These are phyloP conservation scores for Ophraella communa DNA, from an alignment of 2,888 invertebrate genomes.

Conservation along the genomic window DNA sequence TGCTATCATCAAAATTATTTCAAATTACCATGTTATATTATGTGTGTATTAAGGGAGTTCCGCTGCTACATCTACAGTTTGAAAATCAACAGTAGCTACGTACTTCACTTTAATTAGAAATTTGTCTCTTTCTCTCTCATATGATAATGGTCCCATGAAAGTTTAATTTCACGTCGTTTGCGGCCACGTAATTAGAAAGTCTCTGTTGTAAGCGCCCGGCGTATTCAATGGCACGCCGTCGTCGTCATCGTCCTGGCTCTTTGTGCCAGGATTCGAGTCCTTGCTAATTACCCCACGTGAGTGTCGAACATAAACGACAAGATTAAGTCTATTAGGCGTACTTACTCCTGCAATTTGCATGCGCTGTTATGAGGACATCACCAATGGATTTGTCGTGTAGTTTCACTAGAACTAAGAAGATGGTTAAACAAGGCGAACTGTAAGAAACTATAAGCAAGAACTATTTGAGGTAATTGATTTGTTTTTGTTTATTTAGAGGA, in stretches of 20 bases:
- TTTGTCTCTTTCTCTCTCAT: conserved; percentile 60
- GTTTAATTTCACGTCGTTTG: conserved; percentile 61
- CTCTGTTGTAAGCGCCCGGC: conserved; percentile 58
- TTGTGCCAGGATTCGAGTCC: conserved; percentile 57
- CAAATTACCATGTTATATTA: not conserved
- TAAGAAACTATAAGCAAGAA: not conserved
- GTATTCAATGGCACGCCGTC: conserved; percentile 52
- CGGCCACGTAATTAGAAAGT: conserved; percentile 60
- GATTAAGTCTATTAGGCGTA: conserved; percentile 62
- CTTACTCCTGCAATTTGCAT: conserved; percentile 61
- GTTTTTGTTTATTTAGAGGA: too few relatives aligned
- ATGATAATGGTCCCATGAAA: conserved; percentile 62
- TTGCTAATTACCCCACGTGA: conserved; percentile 60
- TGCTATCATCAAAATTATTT: too few relatives aligned
- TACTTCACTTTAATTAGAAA: conserved; percentile 59
- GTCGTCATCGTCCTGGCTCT: conserved; percentile 44
- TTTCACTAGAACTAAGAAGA: not conserved
- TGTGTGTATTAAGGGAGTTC: conserved; percentile 9
- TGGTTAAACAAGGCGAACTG: not conserved
- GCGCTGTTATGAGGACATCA: conserved; percentile 32
- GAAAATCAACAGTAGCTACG: conserved; percentile 51
- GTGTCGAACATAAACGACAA: conserved; percentile 62
- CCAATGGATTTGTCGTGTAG: conserved; percentile 2
- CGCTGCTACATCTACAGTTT: conserved; percentile 7
- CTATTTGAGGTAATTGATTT: too few relatives aligned